Percentiles rank a stretch among this genome's conserved stretches.
These are phyloP conservation scores for Drosophila punjabiensis DNA, from an alignment of 1,140 invertebrate species.

Conservation along the genomic window DNA sequence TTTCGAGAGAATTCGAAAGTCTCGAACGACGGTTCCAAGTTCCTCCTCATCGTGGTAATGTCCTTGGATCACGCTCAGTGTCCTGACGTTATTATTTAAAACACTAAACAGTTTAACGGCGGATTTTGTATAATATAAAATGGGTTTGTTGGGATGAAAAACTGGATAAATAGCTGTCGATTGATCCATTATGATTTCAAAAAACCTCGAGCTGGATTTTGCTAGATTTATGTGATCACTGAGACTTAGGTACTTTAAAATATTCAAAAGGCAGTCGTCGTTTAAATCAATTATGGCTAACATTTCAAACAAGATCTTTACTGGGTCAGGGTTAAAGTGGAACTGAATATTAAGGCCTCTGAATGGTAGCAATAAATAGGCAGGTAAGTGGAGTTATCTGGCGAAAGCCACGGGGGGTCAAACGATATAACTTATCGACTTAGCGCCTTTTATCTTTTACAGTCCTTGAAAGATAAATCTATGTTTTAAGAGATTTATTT, in stretches of 20 bases:
- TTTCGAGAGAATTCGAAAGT: slow-evolving; percentile 14
- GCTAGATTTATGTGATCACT: slow-evolving; percentile 19
- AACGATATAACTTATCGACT: background rate
- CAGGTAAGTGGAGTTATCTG: background rate
- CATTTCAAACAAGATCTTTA: background rate
- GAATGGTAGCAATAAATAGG: background rate
- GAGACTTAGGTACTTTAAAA: slow-evolving; percentile 26
- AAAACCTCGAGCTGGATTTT: background rate
- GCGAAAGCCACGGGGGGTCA: background rate
- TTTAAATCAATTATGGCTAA: background rate
- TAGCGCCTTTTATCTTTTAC: background rate
- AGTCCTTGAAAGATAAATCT: background rate
- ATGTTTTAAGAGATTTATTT: background rate
- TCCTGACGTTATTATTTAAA: slow-evolving; percentile 14
- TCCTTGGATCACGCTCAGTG: slow-evolving; percentile 11
- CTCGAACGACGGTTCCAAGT: background rate
- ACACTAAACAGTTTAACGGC: background rate
- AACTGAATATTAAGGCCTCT: background rate
- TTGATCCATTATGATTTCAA: background rate
- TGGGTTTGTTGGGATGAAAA: slow-evolving; percentile 7
- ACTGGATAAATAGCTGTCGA: slow-evolving; percentile 4
- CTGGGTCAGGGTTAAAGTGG: too few species aligned
- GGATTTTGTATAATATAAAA: slow-evolving; percentile 17
- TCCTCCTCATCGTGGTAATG: slow-evolving; percentile 6
- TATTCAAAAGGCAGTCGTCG: slow-evolving; percentile 18